phyloP scores from a whole-genome alignment of 35 echinoderm and acorn worm genomes.

The Patiria miniata region DNA sequence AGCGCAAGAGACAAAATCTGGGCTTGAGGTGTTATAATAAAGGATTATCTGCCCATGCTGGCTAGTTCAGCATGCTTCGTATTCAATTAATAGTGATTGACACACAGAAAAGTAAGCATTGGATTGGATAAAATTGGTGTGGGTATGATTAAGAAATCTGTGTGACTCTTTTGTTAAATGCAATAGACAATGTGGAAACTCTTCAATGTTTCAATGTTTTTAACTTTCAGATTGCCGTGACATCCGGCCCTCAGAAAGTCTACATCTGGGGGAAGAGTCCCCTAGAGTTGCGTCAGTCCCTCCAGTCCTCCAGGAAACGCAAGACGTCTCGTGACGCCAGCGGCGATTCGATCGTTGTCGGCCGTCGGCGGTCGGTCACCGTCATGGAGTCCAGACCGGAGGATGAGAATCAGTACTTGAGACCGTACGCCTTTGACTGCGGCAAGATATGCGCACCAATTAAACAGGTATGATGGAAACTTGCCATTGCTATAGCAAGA shows the following conservation, averaged over 20 bases:
- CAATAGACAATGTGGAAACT: no score
- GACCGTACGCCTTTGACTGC: conserved; percentile 23
- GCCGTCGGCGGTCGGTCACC: background rate
- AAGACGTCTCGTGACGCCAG: background rate
- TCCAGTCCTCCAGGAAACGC: conserved; percentile 59
- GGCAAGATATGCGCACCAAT: conserved; percentile 35
- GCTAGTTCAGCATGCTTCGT: no score
- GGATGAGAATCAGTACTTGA: conserved; percentile 51
- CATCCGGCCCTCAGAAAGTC: conserved; percentile 64
- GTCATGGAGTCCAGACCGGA: conserved; percentile 4
- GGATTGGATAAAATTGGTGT: no score
- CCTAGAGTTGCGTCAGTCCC: conserved; percentile 58
- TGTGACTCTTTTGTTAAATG: no score
- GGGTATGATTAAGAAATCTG: no score
- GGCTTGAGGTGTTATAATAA: no score
- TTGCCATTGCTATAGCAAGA: no score
- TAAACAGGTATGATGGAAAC: conserved; percentile 26
- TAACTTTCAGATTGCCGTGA: conserved; percentile 79
- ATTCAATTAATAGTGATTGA: no score
- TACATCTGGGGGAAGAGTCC: conserved; percentile 92
- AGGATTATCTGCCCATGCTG: no score
- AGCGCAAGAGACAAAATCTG: no score
- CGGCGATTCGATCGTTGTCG: conserved; percentile 18
- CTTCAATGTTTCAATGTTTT: no score
- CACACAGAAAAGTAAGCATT: no score